Percentiles rank a stretch among this genome's conserved stretches.
phyloP scores from a whole-genome alignment of 1,140 invertebrate species.

The Pseudachorutes palmiensis region DNA sequence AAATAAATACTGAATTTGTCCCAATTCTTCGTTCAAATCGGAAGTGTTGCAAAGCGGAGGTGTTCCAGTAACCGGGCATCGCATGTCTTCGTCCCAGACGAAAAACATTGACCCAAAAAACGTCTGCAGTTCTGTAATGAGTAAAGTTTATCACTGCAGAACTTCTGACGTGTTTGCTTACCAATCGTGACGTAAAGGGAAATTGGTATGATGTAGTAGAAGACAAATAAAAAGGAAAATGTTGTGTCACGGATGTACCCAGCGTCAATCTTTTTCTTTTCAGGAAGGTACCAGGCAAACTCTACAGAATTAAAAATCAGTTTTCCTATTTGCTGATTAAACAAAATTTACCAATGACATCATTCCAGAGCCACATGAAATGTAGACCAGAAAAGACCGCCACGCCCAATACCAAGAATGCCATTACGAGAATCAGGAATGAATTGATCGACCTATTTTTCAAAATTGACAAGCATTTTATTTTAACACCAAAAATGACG shows the following conservation, averaged over 20 bases:
- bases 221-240: constrained; percentile 52
- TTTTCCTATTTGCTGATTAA: neutral
- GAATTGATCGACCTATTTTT: neutral
- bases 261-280: neutral
- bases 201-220: constrained; percentile 62
- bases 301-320: neutral
- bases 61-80: constrained; percentile 44
- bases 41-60: constrained; percentile 55
- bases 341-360: neutral
- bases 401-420: neutral
- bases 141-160: neutral
- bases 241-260: constrained; percentile 42
- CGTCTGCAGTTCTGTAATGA: constrained; percentile 55
- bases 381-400: constrained; percentile 49
- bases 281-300: constrained; percentile 13
- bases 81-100: constrained; percentile 55
- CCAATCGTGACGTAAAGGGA: constrained; percentile 62
- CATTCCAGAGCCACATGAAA: constrained; percentile 32
- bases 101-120: constrained; percentile 59
- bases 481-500: neutral
- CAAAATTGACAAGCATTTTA: neutral
- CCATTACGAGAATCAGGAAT: neutral
- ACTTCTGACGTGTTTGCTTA: constrained; percentile 41
- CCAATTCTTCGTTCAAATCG: constrained; percentile 57
- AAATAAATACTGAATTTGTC: constrained; percentile 54